Evolutionary conservation across 2,113 vertebrate species (phyloP), one percentile per base, ranked within the genome.

Genomic region (Pseudorhombus dupliciocellatus): DNA sequence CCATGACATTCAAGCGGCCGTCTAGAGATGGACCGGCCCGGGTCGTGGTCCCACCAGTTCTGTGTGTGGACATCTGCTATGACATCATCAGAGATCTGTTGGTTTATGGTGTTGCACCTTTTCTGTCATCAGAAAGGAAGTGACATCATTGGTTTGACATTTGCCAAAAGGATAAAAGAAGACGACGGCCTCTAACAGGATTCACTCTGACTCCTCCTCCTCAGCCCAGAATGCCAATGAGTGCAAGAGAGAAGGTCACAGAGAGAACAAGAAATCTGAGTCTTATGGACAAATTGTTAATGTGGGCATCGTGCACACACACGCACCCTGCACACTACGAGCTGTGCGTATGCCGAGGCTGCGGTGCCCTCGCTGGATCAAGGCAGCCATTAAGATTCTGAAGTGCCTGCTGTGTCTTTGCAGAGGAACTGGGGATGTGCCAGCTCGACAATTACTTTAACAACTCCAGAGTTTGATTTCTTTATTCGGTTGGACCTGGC

Each of bases 401-500:
- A 80, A 84, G 80, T 74, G 80, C 58, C 82, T 56, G 70, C 71
- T 59, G 60, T 83, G 84, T 73, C 89, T 88, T 78, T 85, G 84
- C 71, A 79, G 64, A 81, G 87, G 55, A 76, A 46, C 82, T 90
- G 87, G 88, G 85, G 66, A 87, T 67, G 79, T 87, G 90, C 89
- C 91, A 92, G 86, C 87, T 88, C 80, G 81, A 85, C 91, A 88
- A 92, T 92, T 90, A 92, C 90, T 86, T 89, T 89, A 91, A 90
- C 85, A 83, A 79, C 79, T 84, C 69, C 57, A 66, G 77, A 77
- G 75, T 82, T 83, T 84, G 80, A 80, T 83, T 87, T 87, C 79
- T 91, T 85, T 80, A 84, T 85, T 85, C 85, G 21, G 83, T 31
- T 71, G 77, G 79, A 82, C 81, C 58, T 72, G 67, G 75, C 57